Evolutionary conservation across 2,888 invertebrate species (phyloP).

Genomic region (Callosobruchus maculatus): DNA sequence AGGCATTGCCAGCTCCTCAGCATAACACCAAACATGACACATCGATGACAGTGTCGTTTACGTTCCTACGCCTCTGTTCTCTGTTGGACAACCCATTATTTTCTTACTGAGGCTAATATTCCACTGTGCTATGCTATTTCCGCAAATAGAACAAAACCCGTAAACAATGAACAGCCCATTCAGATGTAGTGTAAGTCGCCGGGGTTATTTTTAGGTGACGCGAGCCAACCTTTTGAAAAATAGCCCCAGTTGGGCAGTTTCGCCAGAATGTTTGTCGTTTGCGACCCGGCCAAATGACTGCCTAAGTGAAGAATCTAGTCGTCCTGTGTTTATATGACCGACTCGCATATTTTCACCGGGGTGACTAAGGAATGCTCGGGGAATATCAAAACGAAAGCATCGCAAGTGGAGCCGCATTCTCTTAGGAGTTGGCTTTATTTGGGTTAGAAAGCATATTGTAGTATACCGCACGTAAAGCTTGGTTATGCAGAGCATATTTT

Average conservation of each 20-base stretch:
- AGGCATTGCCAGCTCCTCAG: no score
- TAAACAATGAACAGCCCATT: neutral
- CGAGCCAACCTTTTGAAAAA: neutral
- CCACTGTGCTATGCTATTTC: no score
- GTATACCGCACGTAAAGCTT: neutral
- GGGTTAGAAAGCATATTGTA: neutral
- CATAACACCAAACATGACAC: no score
- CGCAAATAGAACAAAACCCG: neutral
- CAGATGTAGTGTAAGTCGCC: neutral
- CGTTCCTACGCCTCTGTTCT: no score
- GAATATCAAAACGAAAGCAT: neutral
- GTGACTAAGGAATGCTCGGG: neutral
- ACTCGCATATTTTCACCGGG: neutral
- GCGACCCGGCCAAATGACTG: neutral
- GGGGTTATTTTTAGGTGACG: neutral
- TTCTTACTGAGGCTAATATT: no score
- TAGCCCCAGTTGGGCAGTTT: neutral
- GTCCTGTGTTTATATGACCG: neutral
- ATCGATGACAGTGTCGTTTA: no score
- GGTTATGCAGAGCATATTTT: neutral
- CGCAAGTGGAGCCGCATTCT: neutral
- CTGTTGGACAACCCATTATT: no score
- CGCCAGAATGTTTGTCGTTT: neutral
- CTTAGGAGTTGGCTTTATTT: neutral
- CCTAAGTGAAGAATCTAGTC: neutral